Base-by-base conservation (phyloP, 2,797 vertebrate species). In the Chelon labrosus region DNA sequence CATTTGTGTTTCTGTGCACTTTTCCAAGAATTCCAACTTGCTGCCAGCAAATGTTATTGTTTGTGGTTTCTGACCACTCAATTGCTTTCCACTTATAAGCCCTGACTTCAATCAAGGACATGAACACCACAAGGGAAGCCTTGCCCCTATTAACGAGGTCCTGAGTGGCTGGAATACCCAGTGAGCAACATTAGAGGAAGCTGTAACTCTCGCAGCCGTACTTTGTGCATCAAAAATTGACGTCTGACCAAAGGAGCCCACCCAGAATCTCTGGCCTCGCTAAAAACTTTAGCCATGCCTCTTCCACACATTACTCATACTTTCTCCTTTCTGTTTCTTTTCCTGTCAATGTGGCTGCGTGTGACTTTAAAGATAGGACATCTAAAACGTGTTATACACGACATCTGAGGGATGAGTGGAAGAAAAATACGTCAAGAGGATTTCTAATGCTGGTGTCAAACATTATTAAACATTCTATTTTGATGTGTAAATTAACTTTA, bases 221-320 rank as follows among this genome's bases (percentile, higher is more conserved):
- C 60, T 55, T 66, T 62, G 25, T 70, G 58, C 61, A 58, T 89
- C 78, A 77, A 56, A 35, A 85, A 67, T 77, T 75, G 77, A 89
- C 83, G 73, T 77, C 68, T 84, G 70, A 79, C 79, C 84, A 71
- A 60, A 71, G 39, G 38, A 44, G 89, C 90, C 90, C 91, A 91
- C 89, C 91, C 91, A 89, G 82, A 82, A 83, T 70, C 44, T 46
- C 42, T 44, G 7, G 19, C 56, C 64, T 55, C 61, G 72, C 71
- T 8, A 3, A 74, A 75, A 72, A 42, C 38, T 22, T 65, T 77
- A 74, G 44, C 76, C 50, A 42, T 22, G 57, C 39, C 75, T 80
- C 75, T 70, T 83, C 68, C 51, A 79, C 42, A 19, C 60, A 81
- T 89, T 89, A 82, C 74, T 89, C 85, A 89, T 68, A 83, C 50